Conservation (phyloP, 2,888 invertebrate genomes). For the Leucophenga montana region DNA sequence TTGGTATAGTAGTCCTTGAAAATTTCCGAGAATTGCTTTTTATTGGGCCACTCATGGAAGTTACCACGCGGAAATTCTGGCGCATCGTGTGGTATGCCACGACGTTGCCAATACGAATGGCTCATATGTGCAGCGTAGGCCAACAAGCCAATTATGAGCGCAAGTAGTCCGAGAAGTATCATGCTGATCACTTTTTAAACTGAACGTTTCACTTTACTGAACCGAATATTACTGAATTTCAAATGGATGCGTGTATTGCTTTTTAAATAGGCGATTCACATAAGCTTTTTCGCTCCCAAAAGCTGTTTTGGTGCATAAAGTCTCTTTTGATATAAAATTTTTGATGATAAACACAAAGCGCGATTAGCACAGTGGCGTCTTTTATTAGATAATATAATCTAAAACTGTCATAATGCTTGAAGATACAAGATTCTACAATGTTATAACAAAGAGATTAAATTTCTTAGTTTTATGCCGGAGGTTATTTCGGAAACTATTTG, state of each 20-base stretch:
- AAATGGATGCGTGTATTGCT: neutral
- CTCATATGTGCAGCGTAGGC: neutral
- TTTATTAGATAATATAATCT: neutral
- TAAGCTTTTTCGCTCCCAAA: neutral
- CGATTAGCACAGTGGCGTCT: neutral
- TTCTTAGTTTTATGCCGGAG: too few species aligned
- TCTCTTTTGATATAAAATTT: neutral
- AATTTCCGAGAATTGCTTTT: slow-evolving; percentile 32
- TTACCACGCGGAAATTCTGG: slow-evolving; percentile 44
- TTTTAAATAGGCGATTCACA: neutral
- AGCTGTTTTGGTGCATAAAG: neutral
- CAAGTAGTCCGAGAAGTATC: slow-evolving; percentile 11
- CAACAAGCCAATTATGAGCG: neutral
- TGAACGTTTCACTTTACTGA: too few species aligned
- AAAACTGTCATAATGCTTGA: too few species aligned
- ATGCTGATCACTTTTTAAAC: neutral
- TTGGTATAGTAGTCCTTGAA: slow-evolving; percentile 42
- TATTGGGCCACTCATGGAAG: slow-evolving; percentile 24
- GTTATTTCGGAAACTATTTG: too few species aligned
- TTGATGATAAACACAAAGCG: neutral
- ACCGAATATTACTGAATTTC: too few species aligned
- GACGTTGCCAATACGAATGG: slow-evolving; percentile 39
- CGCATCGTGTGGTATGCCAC: slow-evolving; percentile 40
- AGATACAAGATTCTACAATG: too few species aligned
- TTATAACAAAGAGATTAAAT: too few species aligned